Evolutionary conservation across 1,140 invertebrate species (phyloP).

Genomic region (Fopius arisanus): DNA sequence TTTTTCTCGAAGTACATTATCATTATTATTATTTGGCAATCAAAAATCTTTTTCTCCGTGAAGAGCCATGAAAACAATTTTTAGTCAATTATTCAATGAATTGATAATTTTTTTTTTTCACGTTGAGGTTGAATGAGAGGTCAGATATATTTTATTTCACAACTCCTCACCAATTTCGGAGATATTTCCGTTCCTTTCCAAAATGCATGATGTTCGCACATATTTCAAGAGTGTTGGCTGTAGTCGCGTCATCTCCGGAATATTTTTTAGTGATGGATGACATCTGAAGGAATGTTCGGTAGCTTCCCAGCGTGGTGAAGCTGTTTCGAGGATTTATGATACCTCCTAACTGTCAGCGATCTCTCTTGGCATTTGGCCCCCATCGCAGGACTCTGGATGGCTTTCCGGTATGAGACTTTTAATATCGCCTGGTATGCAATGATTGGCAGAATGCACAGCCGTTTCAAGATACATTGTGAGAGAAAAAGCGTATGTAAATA

Average conservation of each 20-base stretch:
- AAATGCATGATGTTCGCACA: no score
- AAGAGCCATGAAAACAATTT: no score
- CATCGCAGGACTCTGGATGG: neutral
- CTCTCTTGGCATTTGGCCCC: neutral
- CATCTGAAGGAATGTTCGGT: neutral
- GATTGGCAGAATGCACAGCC: neutral
- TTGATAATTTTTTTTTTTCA: no score
- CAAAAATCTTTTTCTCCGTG: no score
- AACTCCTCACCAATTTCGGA: neutral
- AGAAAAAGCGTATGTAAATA: neutral
- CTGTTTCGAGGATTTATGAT: neutral
- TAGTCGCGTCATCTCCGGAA: no score
- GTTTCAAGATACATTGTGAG: neutral
- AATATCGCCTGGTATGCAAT: neutral
- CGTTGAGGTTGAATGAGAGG: no score
- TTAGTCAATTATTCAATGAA: no score
- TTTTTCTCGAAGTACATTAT: no score
- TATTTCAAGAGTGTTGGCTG: no score
- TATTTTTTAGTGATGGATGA: neutral
- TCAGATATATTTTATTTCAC: no score
- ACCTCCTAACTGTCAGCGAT: neutral
- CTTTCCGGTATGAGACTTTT: neutral
- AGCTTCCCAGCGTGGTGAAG: neutral
- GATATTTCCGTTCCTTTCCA: no score
- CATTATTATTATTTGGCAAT: no score